phyloP scores from a whole-genome alignment of 2,888 invertebrate genomes.

The Lasioglossum zephyrum region DNA sequence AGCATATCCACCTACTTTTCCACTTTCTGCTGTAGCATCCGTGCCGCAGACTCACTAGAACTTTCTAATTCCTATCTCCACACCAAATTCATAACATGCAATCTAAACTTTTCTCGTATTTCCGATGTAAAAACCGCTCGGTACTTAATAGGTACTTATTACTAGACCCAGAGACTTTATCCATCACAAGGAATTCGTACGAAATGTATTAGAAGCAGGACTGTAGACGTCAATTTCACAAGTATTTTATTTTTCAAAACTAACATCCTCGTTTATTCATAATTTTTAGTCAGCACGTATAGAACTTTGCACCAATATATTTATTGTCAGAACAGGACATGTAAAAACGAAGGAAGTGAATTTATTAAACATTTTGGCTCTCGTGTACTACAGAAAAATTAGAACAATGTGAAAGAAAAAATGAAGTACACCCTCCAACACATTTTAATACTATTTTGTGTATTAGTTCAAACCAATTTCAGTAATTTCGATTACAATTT shows the following conservation, averaged over 20 bases:
- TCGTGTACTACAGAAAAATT: too few species aligned
- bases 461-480: too few species aligned
- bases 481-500: neutral
- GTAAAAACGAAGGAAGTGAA: too few species aligned
- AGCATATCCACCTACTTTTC: conserved; percentile 8
- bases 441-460: neutral
- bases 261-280: too few species aligned
- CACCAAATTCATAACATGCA: conserved; percentile 14
- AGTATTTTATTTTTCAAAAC: neutral
- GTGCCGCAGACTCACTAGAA: neutral
- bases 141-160: neutral
- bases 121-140: neutral
- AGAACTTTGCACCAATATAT: neutral
- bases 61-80: conserved; percentile 13
- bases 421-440: neutral
- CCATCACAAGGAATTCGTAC: neutral
- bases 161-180: neutral
- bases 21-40: neutral
- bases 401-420: neutral
- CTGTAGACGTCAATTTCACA: neutral
- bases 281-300: neutral
- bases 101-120: conserved; percentile 11
- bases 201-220: neutral
- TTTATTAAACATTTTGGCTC: too few species aligned
- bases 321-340: neutral